Evolutionary conservation across 2,113 vertebrate genomes (phyloP).

Genomic region (Condylura cristata): DNA sequence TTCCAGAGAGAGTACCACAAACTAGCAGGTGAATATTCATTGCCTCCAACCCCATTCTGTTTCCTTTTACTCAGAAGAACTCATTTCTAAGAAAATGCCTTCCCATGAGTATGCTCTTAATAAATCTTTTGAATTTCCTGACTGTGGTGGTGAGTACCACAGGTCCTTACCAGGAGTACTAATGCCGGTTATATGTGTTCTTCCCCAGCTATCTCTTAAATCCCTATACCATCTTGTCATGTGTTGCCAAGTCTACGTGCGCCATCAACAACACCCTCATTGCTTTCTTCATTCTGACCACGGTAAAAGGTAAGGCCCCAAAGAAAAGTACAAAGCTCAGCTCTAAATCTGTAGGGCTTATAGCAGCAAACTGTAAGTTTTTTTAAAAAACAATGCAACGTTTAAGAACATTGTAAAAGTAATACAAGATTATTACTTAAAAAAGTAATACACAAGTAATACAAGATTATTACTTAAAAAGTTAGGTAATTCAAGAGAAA

Average conservation of each 20-base stretch:
- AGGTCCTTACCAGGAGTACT: slow-evolving; percentile 34
- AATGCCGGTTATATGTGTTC: slow-evolving; percentile 65
- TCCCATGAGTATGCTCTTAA: slow-evolving; percentile 39
- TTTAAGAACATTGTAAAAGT: background rate
- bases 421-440: slow-evolving; percentile 4
- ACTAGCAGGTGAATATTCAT: background rate
- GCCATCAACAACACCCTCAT: slow-evolving; percentile 95
- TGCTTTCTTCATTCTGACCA: slow-evolving; percentile 94
- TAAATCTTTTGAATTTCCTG: slow-evolving; percentile 42
- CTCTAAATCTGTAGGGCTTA: slow-evolving; percentile 6
- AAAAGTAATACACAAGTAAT: slow-evolving; percentile 7
- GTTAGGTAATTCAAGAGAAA: background rate
- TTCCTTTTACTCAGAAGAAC: slow-evolving; percentile 31
- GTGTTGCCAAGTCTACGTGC: slow-evolving; percentile 97
- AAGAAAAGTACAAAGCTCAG: background rate
- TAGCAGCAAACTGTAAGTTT: background rate
- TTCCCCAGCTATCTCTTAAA: slow-evolving; percentile 95
- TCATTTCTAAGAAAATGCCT: slow-evolving; percentile 49
- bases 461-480: slow-evolving; percentile 31
- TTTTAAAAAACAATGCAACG: background rate
- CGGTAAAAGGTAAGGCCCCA: slow-evolving; percentile 91
- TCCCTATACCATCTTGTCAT: slow-evolving; percentile 97
- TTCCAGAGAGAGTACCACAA: background rate
- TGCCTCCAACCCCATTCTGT: background rate
- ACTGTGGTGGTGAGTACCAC: background rate